Percentiles rank a stretch among this genome's conserved stretches.
Evolutionary conservation across 2,888 invertebrate genomes (phyloP).

Genomic region (Anorthoa munda): DNA sequence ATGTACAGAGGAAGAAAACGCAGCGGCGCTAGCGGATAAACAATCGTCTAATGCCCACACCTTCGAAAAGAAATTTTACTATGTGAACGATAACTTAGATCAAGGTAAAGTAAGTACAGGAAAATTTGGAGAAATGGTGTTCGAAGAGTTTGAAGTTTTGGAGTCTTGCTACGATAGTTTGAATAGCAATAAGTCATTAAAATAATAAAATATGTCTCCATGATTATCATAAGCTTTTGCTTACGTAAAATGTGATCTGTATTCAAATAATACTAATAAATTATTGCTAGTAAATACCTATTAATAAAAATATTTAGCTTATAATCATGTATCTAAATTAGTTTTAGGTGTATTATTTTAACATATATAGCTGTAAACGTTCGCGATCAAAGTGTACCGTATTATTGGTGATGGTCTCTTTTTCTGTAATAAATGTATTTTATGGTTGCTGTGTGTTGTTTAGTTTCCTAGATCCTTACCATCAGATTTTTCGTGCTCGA

Average conservation of each 20-base stretch:
- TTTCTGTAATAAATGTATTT: constrained; percentile 84
- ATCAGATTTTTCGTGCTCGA: constrained; percentile 85
- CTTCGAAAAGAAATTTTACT: constrained; percentile 91
- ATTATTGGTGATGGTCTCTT: constrained; percentile 88
- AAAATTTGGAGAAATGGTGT: constrained; percentile 96
- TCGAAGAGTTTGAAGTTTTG: constrained; percentile 95
- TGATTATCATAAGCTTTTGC: constrained; percentile 78
- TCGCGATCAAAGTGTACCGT: constrained; percentile 77
- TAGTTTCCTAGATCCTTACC: constrained; percentile 79
- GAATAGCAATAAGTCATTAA: constrained; percentile 89
- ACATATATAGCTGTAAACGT: constrained; percentile 73
- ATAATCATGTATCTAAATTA: constrained; percentile 78
- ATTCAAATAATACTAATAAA: constrained; percentile 86
- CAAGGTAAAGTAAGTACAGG: constrained; percentile 90
- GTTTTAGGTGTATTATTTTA: constrained; percentile 67
- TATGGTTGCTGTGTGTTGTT: constrained; percentile 68
- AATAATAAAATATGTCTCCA: constrained; percentile 76
- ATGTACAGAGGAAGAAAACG: constrained; percentile 66
- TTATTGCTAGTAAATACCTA: constrained; percentile 84
- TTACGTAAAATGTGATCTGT: constrained; percentile 88
- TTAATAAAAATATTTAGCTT: constrained; percentile 79
- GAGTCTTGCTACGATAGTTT: constrained; percentile 92
- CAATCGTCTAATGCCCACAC: constrained; percentile 77
- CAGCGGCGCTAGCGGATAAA: constrained; percentile 72
- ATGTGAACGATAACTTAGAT: constrained; percentile 91